Evolutionary conservation across 2,797 vertebrate species (phyloP), one percentile per base, ranked within the genome.

Genomic region (Atherinosoma microstoma): DNA sequence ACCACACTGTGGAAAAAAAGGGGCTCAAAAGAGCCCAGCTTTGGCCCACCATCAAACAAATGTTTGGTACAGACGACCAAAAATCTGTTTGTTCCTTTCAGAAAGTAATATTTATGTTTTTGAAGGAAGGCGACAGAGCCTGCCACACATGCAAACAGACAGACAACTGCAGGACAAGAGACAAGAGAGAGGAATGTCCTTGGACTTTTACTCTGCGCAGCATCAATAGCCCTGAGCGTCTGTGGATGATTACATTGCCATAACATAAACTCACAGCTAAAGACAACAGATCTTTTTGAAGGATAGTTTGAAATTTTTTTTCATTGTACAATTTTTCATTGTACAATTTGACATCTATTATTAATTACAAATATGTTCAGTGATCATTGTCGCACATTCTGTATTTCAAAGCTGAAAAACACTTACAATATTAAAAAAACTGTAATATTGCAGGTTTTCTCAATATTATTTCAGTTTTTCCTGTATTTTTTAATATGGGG

Each of bases 51-150:
- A 38, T 81, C 74, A 83, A 84, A 80, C 49, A 73, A 51, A 60
- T 57, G 20, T 64, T 67, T 57, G 30, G 53, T 76, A 38, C 27
- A 60, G 10, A 30, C 35, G 9, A 66, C 67, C 75, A 67, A 83
- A 76, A 76, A 5, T 62, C 9, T 16, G 38, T 34, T 79, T 82
- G 67, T 80, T 85, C 61, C 80, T 80, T 72, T 81, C 65, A 54
- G 63, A 62, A 51, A 71, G 73, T 57, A 87, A 90, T 87, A 84
- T 89, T 92, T 91, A 85, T 72, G 66, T 72, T 79, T 79, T 59
- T 66, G 56, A 83, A 87, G 86, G 85, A 93, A 87, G 82, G 63
- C 58, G 68, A 73, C 20, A 15, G 36, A 72, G 63, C 24, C 80
- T 80, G 60, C 54, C 53, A 27, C 18, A 58, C 2, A 6, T 42